These are phyloP conservation scores for Anoura caudifer DNA, from an alignment of 2,113 vertebrate species.

Conservation along the genomic window DNA sequence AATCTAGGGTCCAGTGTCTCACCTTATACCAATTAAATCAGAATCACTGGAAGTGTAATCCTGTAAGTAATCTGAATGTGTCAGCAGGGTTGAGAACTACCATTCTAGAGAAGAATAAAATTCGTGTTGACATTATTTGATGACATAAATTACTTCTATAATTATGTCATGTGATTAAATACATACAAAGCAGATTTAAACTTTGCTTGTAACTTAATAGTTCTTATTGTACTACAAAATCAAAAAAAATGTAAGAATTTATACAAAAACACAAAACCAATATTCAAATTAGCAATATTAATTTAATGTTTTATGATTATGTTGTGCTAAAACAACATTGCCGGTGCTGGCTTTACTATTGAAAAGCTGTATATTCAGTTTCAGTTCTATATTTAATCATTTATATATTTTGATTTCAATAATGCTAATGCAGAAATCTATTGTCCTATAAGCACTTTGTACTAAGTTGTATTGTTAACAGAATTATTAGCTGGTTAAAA, in stretches of 20 bases:
- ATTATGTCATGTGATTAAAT: not conserved
- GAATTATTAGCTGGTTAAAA: not conserved
- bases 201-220: not conserved
- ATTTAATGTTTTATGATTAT: not conserved
- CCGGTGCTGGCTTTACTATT: not conserved
- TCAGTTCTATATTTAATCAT: not conserved
- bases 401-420: slow-evolving; percentile 4
- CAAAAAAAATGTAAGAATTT: not conserved
- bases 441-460: not conserved
- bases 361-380: not conserved
- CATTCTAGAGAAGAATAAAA: not conserved
- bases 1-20: not conserved
- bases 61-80: not conserved
- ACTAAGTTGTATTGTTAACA: not conserved
- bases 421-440: not conserved
- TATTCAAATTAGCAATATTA: not conserved
- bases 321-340: not conserved
- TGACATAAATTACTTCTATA: not conserved
- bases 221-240: not conserved
- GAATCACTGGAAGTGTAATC: not conserved
- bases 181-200: not conserved
- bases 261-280: not conserved
- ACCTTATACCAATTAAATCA: not conserved
- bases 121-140: not conserved
- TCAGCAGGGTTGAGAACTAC: not conserved